These are phyloP conservation scores for Origma solitaria DNA, from an alignment of 2,113 vertebrate genomes.

Conservation along the genomic window DNA sequence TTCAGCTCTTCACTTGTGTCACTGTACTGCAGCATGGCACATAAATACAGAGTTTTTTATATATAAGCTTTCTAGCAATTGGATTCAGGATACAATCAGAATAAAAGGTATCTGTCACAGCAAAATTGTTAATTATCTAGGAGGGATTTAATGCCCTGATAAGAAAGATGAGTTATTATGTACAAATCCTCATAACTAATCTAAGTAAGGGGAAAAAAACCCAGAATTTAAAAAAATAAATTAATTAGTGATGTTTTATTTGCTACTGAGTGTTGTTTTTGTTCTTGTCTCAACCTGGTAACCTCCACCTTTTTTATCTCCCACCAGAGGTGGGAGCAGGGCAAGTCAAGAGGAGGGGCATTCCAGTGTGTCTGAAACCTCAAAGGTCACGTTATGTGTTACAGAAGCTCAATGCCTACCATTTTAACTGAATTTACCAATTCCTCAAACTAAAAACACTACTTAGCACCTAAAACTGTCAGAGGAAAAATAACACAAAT, in stretches of 20 bases:
- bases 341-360: not conserved
- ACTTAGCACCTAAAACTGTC: not conserved
- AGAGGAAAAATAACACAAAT: not conserved
- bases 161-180: not conserved
- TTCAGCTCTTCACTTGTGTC: not conserved
- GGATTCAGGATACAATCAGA: not conserved
- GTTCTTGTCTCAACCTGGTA: not conserved
- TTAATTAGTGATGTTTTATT: not conserved
- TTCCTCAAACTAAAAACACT: not conserved
- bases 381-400: accelerated
- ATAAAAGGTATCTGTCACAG: not conserved
- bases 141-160: not conserved
- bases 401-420: not conserved
- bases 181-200: not conserved
- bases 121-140: not conserved
- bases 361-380: not conserved
- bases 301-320: not conserved
- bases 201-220: not conserved
- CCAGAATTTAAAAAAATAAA: not conserved
- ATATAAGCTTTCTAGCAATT: not conserved
- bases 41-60: not conserved
- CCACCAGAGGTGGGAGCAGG: not conserved
- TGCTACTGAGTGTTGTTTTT: not conserved
- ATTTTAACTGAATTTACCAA: not conserved
- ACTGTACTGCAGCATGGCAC: not conserved